phyloP scores from a whole-genome alignment of 37 sponge, comb jelly and placozoan genomes.

The Chondrilla cf. caribensis region DNA sequence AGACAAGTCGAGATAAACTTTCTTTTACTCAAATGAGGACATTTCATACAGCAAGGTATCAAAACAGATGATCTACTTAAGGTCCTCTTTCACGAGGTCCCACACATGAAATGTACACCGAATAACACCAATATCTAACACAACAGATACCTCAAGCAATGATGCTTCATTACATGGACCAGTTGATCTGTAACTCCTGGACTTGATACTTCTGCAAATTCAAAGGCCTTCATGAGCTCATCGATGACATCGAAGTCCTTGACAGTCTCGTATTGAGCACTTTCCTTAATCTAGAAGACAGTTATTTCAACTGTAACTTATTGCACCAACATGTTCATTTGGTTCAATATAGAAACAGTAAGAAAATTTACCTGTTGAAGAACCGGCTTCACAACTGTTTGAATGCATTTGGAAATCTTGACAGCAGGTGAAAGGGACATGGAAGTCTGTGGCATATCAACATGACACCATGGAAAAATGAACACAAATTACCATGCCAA shows the following conservation, averaged over 20 bases:
- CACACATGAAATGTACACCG: too few relatives aligned
- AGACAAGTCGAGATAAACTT: too few relatives aligned
- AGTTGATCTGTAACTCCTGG: constrained; percentile 61
- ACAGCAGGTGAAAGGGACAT: constrained; percentile 22
- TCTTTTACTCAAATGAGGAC: too few relatives aligned
- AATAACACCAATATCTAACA: too few relatives aligned
- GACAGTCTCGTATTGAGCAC: neutral
- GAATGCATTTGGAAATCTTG: constrained; percentile 21
- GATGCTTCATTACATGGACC: constrained; percentile 26
- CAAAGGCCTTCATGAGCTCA: constrained; percentile 51
- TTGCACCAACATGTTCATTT: neutral
- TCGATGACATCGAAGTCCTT: constrained; percentile 39
- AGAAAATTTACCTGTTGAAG: neutral
- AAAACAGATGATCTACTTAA: too few relatives aligned
- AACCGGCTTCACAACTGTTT: constrained; percentile 19
- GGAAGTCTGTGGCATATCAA: neutral
- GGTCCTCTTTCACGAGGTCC: too few relatives aligned
- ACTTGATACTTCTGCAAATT: constrained; percentile 50
- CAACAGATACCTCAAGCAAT: constrained; percentile 8
- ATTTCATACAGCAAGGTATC: too few relatives aligned
- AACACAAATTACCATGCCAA: too few relatives aligned
- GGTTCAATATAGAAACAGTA: neutral
- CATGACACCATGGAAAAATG: too few relatives aligned
- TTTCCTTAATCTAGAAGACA: constrained; percentile 7
- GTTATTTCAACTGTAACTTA: too few relatives aligned